phyloP scores from a whole-genome alignment of 2,113 vertebrate species.

The Gnathonemus echidnorhynchus region DNA sequence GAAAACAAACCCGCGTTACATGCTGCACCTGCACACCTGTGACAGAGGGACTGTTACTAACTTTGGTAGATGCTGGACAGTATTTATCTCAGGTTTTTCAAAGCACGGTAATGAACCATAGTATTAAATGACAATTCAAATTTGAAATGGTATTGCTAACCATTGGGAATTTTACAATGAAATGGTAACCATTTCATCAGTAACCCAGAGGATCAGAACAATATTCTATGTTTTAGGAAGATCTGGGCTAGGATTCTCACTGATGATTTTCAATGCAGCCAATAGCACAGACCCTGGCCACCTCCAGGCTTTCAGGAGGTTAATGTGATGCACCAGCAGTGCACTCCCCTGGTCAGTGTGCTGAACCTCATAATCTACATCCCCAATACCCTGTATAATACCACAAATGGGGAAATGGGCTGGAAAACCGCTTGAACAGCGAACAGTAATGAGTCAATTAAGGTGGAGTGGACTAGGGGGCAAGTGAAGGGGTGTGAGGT shows the following conservation, averaged over 20 bases:
- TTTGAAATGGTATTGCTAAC: not conserved
- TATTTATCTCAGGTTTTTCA: not conserved
- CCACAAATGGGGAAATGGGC: not conserved
- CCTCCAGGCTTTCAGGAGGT: not conserved
- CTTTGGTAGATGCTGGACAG: not conserved
- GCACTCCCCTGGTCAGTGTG: not conserved
- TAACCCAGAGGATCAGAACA: not conserved
- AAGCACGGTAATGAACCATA: not conserved
- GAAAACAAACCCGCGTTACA: not conserved
- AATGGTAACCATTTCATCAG: not conserved
- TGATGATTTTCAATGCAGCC: not conserved
- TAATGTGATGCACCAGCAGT: not conserved
- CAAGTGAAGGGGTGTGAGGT: not conserved
- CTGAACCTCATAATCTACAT: not conserved
- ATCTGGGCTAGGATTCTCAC: not conserved
- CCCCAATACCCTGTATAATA: not conserved
- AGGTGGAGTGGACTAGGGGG: not conserved
- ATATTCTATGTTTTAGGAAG: not conserved
- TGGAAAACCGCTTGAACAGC: not conserved
- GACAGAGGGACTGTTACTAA: not conserved
- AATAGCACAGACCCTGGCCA: not conserved
- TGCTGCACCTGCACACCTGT: not conserved
- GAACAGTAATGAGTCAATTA: not conserved
- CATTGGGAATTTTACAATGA: not conserved
- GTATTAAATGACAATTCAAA: not conserved